These are phyloP conservation scores for Laticauda laticaudata DNA, from an alignment of 2,113 vertebrate genomes.

Conservation along the genomic window DNA sequence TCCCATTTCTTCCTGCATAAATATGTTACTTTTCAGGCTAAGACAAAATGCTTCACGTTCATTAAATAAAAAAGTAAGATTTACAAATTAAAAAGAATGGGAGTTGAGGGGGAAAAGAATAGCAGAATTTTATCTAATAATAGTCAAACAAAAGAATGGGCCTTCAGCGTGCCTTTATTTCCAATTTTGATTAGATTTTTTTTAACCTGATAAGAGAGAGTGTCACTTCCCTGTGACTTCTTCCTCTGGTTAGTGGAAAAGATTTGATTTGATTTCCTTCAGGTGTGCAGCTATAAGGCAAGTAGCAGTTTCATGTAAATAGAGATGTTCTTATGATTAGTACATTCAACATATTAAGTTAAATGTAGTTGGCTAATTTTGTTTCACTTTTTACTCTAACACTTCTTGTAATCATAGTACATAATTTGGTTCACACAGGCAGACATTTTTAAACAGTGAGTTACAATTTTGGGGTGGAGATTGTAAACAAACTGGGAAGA, in stretches of 20 bases:
- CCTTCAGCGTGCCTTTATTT: background rate
- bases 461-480: background rate
- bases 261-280: background rate
- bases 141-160: background rate
- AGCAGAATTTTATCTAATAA: background rate
- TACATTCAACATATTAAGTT: background rate
- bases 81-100: background rate
- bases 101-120: background rate
- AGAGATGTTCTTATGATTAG: background rate
- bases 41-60: background rate
- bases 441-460: background rate
- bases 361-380: background rate
- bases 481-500: background rate
- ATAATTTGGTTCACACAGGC: background rate
- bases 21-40: background rate
- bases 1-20: background rate
- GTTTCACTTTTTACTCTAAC: background rate
- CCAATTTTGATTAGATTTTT: background rate
- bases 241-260: background rate
- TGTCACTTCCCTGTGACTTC: background rate
- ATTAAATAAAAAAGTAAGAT: background rate
- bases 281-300: background rate
- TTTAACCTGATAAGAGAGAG: background rate
- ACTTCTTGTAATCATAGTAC: background rate
- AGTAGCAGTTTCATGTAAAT: background rate